Base-by-base conservation (phyloP, 2,797 vertebrate species). In the Cebuella pygmaea region DNA sequence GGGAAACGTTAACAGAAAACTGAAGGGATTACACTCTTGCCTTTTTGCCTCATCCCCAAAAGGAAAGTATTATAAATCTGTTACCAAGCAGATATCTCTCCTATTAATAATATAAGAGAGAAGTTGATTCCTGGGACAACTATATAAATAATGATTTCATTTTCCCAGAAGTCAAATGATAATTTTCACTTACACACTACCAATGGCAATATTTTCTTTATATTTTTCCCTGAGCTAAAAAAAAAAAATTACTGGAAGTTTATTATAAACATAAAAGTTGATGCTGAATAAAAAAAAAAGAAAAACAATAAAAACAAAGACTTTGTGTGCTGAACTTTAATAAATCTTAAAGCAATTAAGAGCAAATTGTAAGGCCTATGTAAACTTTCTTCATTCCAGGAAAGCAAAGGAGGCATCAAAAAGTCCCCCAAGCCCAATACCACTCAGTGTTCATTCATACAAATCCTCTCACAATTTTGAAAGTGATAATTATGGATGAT, bases 321-420 rank as follows among this genome's bases (percentile, higher is more conserved):
- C 24, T 93, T 80, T 70, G 64, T n/a, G 33, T 50, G 50, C 33
- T 72, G 39, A 92, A 78, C 27, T 79, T 90, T 89, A 96, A 89
- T 67, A 93, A 88, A 95, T 50, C n/a, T 80, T 86, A 83, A 88
- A 79, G 33, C 30, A 70, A 92, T 88, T 93, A 61, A 67, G 90
- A 57, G 26, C 36, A 94, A 78, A 91, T 4, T 91, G 9, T 50
- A 81, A 88, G 46, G 78, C 33, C 76, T 80, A 89, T 84, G 78
- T 74, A 94, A 87, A 93, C 11, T 50, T 93, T 79, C 41, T 78
- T 87, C 82, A 94, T 89, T 93, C 20, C n/a, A 81, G 22, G 17
- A 88, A 91, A 91, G 67, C 48, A 67, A 91, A 87, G 39, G 57
- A 94, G 19, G 13, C 13, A 57, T 75, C 30, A 44, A 2, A 46